These are phyloP conservation scores for Manis pentadactyla DNA, from an alignment of 2,797 vertebrate genomes.

Conservation along the genomic window DNA sequence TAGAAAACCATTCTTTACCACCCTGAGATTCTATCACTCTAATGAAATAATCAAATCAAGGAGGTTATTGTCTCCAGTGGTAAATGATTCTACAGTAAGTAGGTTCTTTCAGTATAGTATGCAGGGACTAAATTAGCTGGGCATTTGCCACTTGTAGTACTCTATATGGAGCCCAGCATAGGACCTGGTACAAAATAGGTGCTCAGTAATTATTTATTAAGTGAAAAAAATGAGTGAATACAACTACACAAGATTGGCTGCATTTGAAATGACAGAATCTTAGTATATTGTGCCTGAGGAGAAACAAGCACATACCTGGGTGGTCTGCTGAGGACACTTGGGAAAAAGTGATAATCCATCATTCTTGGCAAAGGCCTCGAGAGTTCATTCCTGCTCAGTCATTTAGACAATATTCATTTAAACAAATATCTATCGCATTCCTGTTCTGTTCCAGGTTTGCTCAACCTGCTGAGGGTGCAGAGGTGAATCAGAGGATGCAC, in stretches of 20 bases:
- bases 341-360: background rate
- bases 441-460: background rate
- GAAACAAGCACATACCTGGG: conserved; percentile 26
- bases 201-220: conserved; percentile 25
- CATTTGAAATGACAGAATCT: conserved; percentile 31
- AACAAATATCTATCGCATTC: conserved; percentile 46
- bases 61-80: background rate
- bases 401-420: background rate
- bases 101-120: background rate
- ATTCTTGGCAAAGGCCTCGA: background rate
- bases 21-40: background rate
- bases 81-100: conserved; percentile 1
- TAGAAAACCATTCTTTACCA: background rate
- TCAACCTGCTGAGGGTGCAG: background rate
- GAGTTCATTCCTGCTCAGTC: background rate
- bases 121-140: background rate
- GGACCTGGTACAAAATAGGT: background rate
- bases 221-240: background rate
- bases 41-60: background rate
- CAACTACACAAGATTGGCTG: background rate
- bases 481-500: background rate
- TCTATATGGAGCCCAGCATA: background rate
- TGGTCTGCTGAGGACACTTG: background rate
- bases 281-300: background rate
- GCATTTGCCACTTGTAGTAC: background rate